A percentile compares a stretch with the other conserved stretches of the same genome.
phyloP scores from a whole-genome alignment of 2,113 vertebrate species.

The Cairina moschata region DNA sequence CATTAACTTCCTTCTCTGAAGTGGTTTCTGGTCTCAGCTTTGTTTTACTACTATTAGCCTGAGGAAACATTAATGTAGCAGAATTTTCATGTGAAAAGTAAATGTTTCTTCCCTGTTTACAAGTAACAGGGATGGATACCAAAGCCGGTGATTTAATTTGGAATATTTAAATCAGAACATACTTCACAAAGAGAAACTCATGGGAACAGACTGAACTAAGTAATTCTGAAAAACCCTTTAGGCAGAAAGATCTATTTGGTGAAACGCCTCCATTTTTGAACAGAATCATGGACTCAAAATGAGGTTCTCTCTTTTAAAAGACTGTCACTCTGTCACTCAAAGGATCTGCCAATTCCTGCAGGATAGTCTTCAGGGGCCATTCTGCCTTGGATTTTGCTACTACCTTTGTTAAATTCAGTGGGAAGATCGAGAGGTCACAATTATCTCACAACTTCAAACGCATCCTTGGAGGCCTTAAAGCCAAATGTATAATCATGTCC shows the following conservation, averaged over 20 bases:
- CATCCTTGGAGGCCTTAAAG: not conserved
- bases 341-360: not conserved
- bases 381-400: not conserved
- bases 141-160: not conserved
- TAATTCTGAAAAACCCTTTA: not conserved
- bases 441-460: not conserved
- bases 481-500: not conserved
- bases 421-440: not conserved
- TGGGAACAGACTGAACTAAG: not conserved
- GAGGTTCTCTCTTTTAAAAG: not conserved
- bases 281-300: not conserved
- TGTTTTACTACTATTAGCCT: not conserved
- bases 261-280: not conserved
- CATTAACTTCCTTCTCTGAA: not conserved
- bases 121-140: not conserved
- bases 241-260: not conserved
- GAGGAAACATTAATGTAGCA: not conserved
- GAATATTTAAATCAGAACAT: conserved; percentile 12
- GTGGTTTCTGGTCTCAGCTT: not conserved
- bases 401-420: not conserved
- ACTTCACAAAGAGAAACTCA: not conserved
- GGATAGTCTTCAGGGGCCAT: not conserved
- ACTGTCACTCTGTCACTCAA: not conserved
- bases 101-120: not conserved
- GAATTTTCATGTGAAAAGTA: not conserved